A percentile compares a stretch with the other conserved stretches of the same genome.
Evolutionary conservation across 2,113 vertebrate species (phyloP).

Genomic region (Parotia lawesii): DNA sequence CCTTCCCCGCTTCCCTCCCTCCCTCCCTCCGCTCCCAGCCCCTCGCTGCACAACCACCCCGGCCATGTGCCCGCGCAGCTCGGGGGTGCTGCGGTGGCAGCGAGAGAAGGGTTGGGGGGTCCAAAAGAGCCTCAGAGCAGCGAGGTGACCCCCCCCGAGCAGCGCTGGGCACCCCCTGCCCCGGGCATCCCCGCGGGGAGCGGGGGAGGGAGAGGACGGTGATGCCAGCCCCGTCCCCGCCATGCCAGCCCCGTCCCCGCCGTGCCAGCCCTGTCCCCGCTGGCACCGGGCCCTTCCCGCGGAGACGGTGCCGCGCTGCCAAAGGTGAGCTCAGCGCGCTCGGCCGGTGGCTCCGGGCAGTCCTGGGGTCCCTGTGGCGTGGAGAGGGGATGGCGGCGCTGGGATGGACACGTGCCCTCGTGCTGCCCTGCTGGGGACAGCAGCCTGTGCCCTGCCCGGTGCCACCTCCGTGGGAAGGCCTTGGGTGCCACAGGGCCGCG

Average conservation of each 20-base stretch:
- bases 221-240: background rate
- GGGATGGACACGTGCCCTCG: accelerated
- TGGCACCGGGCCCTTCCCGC: background rate
- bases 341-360: background rate
- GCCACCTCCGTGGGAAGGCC: background rate
- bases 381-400: background rate
- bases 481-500: accelerated
- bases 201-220: background rate
- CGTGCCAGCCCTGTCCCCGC: background rate
- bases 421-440: accelerated
- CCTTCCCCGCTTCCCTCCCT: background rate
- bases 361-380: background rate
- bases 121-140: background rate
- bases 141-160: background rate
- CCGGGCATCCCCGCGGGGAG: background rate
- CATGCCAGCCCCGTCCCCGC: background rate
- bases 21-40: background rate
- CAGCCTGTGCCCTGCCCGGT: background rate
- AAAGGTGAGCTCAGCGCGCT: slow-evolving; percentile 54
- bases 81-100: background rate
- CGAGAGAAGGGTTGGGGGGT: background rate
- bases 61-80: background rate
- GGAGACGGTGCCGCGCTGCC: background rate
- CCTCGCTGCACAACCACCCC: slow-evolving; percentile 18
- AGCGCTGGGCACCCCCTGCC: background rate